Percentiles rank a stretch among this genome's conserved stretches.
These are phyloP conservation scores for Bos indicus DNA, from an alignment of 2,113 vertebrate species.

Conservation along the genomic window DNA sequence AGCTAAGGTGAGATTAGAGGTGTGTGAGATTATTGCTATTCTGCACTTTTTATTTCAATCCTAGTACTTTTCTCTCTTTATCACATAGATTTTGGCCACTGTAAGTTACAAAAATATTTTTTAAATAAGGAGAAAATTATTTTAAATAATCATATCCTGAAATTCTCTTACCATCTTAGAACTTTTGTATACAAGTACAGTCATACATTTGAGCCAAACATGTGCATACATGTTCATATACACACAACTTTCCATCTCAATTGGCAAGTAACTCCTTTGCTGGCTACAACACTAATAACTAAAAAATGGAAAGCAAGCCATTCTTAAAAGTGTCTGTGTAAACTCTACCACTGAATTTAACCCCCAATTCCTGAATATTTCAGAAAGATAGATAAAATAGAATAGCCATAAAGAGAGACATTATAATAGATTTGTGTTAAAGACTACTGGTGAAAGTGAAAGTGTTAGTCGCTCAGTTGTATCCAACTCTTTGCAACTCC, in stretches of 20 bases:
- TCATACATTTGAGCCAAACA: neutral
- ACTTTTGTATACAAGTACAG: neutral
- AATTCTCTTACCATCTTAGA: neutral
- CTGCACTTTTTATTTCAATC: neutral
- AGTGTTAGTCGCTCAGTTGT: neutral
- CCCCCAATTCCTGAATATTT: neutral
- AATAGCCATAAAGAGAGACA: neutral
- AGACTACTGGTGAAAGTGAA: neutral
- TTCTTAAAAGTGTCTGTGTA: neutral
- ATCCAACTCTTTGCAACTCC: neutral
- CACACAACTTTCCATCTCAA: neutral
- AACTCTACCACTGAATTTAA: neutral
- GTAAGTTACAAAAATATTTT: neutral
- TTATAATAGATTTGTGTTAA: neutral
- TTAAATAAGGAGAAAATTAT: neutral
- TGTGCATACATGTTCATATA: neutral
- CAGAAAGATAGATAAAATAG: neutral
- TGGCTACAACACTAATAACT: neutral
- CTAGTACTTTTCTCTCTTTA: neutral
- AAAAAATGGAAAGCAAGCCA: neutral
- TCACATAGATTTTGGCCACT: neutral
- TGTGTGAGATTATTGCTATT: neutral
- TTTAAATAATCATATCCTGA: neutral
- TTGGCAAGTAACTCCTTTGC: neutral
- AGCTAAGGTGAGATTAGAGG: neutral